These are phyloP conservation scores for Tyrophagus putrescentiae DNA, from an alignment of 1,140 invertebrate genomes.

Conservation along the genomic window DNA sequence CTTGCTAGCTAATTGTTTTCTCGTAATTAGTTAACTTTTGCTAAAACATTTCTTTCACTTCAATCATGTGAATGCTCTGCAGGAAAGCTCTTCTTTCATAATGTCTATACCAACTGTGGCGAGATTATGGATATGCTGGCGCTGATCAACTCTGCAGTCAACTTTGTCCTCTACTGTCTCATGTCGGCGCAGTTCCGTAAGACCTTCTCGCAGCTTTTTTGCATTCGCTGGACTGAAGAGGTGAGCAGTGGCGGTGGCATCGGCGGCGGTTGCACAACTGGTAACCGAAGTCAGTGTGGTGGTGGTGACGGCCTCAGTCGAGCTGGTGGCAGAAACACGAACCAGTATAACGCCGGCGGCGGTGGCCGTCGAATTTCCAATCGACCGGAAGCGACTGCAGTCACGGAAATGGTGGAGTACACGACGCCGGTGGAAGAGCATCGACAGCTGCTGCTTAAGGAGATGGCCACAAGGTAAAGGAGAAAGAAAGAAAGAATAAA, in stretches of 20 bases:
- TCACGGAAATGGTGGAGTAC: not conserved
- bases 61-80: too few species aligned
- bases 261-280: not conserved
- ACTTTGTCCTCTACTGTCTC: constrained; percentile 82
- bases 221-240: constrained; percentile 10
- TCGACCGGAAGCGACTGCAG: not conserved
- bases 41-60: constrained; percentile 13
- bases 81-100: constrained; percentile 51
- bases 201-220: constrained; percentile 50
- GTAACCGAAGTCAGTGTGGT: not conserved
- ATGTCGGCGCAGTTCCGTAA: constrained; percentile 83
- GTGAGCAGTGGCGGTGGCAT: not conserved
- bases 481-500: too few species aligned
- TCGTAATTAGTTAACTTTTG: constrained; percentile 11
- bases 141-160: constrained; percentile 75
- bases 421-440: not conserved
- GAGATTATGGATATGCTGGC: constrained; percentile 75
- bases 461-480: too few species aligned
- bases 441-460: not conserved
- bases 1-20: too few species aligned
- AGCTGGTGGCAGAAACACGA: not conserved
- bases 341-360: not conserved
- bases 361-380: not conserved
- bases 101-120: constrained; percentile 57
- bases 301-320: not conserved